Conservation (phyloP, 2,888 invertebrate species). For the Acrobasis consociella region DNA sequence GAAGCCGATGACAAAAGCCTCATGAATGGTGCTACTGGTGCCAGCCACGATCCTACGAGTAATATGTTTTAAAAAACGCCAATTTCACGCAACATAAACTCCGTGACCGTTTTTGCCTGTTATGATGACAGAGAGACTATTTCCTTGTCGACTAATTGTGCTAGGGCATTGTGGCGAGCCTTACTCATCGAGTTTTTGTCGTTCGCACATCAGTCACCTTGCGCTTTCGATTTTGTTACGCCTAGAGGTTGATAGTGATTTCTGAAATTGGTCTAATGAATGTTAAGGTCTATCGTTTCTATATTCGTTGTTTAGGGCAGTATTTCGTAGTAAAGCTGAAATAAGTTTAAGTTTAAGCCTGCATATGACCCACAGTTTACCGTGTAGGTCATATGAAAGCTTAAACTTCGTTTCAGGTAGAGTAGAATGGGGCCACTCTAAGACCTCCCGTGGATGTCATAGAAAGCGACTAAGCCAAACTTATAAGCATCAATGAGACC, state of each 20-base stretch:
- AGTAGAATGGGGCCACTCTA: too few species aligned
- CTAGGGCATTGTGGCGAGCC: slow-evolving; percentile 50
- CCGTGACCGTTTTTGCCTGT: slow-evolving; percentile 68
- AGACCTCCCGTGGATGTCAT: too few species aligned
- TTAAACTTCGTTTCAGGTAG: too few species aligned
- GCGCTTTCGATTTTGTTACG: slow-evolving; percentile 70
- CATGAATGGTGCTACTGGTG: slow-evolving; percentile 28
- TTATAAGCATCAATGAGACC: too few species aligned
- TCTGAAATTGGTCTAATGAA: too few species aligned
- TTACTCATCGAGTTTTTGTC: slow-evolving; percentile 64
- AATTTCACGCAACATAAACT: slow-evolving; percentile 80
- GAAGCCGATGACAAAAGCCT: slow-evolving; percentile 2
- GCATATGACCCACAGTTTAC: too few species aligned
- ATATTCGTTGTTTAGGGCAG: too few species aligned
- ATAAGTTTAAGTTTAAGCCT: too few species aligned
- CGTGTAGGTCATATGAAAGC: too few species aligned
- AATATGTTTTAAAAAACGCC: slow-evolving; percentile 53
- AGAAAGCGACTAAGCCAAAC: too few species aligned
- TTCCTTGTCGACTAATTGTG: slow-evolving; percentile 72
- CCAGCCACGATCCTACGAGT: slow-evolving; percentile 36
- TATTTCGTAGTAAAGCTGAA: too few species aligned
- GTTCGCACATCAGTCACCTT: slow-evolving; percentile 62
- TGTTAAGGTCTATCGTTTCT: too few species aligned
- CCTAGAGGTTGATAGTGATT: background rate
- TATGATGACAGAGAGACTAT: slow-evolving; percentile 68